These are phyloP conservation scores for Sphaeramia orbicularis DNA, from an alignment of 2,797 vertebrate genomes.

Conservation along the genomic window DNA sequence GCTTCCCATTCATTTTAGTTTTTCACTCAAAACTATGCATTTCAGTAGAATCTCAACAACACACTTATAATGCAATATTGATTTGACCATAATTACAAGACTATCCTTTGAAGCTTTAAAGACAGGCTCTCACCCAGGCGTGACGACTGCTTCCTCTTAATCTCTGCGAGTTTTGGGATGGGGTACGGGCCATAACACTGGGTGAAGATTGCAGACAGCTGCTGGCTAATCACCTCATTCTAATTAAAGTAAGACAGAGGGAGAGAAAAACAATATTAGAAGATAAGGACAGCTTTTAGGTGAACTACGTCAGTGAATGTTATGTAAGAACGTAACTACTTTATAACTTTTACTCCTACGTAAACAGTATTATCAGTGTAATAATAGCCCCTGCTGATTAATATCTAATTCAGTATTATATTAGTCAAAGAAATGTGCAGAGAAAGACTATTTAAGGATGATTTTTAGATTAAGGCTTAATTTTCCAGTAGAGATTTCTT, in stretches of 20 bases:
- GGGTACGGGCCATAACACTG: constrained; percentile 89
- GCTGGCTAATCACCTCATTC: constrained; percentile 89
- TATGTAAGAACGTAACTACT: constrained; percentile 4
- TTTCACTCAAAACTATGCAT: background rate
- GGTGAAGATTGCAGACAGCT: constrained; percentile 86
- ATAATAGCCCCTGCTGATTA: constrained; percentile 16
- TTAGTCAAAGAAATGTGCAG: constrained; percentile 1
- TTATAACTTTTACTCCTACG: constrained; percentile 37
- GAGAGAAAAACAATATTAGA: constrained; percentile 33
- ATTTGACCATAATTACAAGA: background rate
- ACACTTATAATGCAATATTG: background rate
- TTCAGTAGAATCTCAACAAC: background rate
- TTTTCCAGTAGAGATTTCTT: constrained; percentile 20
- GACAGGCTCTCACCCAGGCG: constrained; percentile 79
- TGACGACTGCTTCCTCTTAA: constrained; percentile 84
- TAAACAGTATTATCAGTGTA: constrained; percentile 42
- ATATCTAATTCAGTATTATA: constrained; percentile 4
- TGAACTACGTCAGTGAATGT: constrained; percentile 19
- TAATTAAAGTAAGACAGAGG: constrained; percentile 62
- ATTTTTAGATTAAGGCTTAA: constrained; percentile 20
- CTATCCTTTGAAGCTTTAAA: background rate
- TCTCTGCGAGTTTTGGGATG: constrained; percentile 86
- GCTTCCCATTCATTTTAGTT: background rate
- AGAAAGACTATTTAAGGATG: constrained; percentile 30
- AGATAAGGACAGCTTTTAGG: constrained; percentile 7